Evolutionary conservation across 2,797 vertebrate genomes (phyloP), one percentile per base, ranked within the genome.

Genomic region (Nyctalus aviator): DNA sequence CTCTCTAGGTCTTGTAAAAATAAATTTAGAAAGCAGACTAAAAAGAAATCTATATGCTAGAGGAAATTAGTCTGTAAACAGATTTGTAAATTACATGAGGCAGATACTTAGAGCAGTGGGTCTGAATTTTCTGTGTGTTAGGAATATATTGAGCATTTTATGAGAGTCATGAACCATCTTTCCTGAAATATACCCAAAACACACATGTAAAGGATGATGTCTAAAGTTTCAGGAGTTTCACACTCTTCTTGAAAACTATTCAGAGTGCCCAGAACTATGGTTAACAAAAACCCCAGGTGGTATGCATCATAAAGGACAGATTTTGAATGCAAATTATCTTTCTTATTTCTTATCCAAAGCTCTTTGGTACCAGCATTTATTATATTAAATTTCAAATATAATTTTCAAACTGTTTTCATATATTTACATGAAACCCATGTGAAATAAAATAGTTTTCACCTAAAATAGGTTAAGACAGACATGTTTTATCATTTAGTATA

Each of bases 1-100:
- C 76, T 69, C 15, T 82, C 64, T 88, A 10, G 73, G 13, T 82
- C 85, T 92, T 41, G 3, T 72, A 92, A 91, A 95, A 89, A 59
- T 62, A 83, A 48, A 75, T 53, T 30, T 62, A 73, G 25, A 92
- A 87, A 46, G 21, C 18, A 59, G 23, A 64, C 12, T 11, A 78
- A 83, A 86, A 75, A 27, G 18, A 62, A 73, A 77, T 77, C 11
- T 37, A 37, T 17, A 64, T 37, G 2, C 30, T 68, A 64, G 27
- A 93, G 23, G 12, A 71, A 71, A 76, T 88, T 73, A 69, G 11
- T 73, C 41, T 46, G 3, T 73, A 90, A 86, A 81, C 12, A 87
- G 21, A 8, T 77, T 55, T 76, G 46, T 15, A 17, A 90, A 75
- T 86, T 79, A 23, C 10, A 46, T 32, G 18, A 48, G 10, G 41